Evolutionary conservation across 2,113 vertebrate species (phyloP).

Genomic region (Xiphophorus hellerii): DNA sequence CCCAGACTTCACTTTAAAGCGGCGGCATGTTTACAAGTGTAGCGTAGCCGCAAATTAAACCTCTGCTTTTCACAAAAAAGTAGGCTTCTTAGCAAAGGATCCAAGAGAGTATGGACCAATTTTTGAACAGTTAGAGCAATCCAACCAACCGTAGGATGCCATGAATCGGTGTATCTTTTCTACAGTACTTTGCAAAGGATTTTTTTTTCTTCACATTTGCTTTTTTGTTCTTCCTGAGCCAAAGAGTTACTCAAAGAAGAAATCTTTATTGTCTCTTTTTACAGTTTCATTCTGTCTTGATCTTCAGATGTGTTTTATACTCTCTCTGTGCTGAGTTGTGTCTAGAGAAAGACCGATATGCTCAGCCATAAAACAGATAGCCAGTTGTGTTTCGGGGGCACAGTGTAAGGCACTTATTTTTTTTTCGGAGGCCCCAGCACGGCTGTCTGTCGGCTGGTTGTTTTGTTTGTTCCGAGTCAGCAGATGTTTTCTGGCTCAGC

Average conservation of each 20-base stretch:
- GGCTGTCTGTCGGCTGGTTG: slow-evolving; percentile 28
- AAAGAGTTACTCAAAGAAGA: slow-evolving; percentile 2
- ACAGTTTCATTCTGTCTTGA: slow-evolving; percentile 33
- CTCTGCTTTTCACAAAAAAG: background rate
- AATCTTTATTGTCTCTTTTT: slow-evolving; percentile 30
- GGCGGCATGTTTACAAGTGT: background rate
- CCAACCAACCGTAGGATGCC: background rate
- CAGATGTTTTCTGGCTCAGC: slow-evolving; percentile 66
- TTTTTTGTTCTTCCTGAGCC: background rate
- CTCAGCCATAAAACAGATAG: slow-evolving; percentile 12
- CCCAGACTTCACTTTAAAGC: background rate
- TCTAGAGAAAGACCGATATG: slow-evolving; percentile 29
- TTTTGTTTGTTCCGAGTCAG: slow-evolving; percentile 67
- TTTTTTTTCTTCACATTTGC: background rate
- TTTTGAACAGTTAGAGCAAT: background rate
- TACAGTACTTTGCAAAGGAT: background rate
- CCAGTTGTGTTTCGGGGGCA: slow-evolving; percentile 59
- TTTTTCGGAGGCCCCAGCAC: slow-evolving; percentile 31
- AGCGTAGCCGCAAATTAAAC: background rate
- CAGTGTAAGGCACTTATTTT: slow-evolving; percentile 33
- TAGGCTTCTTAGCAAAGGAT: background rate
- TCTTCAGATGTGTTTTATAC: slow-evolving; percentile 13
- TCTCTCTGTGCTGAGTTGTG: slow-evolving; percentile 5
- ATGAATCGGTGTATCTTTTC: background rate
- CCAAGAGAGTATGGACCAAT: background rate